These are phyloP conservation scores for Dendrolimus kikuchii DNA, from an alignment of 1,140 invertebrate species.

Conservation along the genomic window DNA sequence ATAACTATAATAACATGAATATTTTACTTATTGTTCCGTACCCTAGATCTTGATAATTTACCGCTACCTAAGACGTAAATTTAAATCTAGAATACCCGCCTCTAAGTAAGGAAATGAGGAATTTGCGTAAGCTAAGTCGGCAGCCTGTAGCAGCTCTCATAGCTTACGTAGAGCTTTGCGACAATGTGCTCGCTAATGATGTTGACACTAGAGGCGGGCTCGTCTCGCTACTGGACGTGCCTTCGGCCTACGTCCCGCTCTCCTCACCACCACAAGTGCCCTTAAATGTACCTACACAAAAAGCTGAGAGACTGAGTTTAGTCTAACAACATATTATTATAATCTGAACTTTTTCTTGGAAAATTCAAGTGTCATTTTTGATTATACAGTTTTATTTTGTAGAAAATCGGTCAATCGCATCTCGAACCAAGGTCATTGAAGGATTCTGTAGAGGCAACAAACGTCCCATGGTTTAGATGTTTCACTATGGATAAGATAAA, in stretches of 20 bases:
- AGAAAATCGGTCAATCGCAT: too few relatives aligned
- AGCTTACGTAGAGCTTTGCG: constrained; percentile 19
- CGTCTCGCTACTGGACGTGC: constrained; percentile 15
- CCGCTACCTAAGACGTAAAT: too few relatives aligned
- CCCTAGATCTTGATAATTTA: too few relatives aligned
- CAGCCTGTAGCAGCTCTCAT: constrained; percentile 28
- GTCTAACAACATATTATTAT: constrained; percentile 18
- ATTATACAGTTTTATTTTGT: too few relatives aligned
- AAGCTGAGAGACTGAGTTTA: constrained; percentile 21
- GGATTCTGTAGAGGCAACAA: too few relatives aligned
- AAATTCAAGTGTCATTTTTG: neutral
- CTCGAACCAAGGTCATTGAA: too few relatives aligned
- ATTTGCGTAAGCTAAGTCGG: constrained; percentile 12
- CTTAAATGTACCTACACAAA: constrained; percentile 20
- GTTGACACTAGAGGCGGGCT: constrained; percentile 55
- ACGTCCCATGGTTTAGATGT: too few relatives aligned
- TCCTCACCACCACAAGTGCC: constrained; percentile 20
- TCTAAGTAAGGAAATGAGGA: constrained; percentile 9
- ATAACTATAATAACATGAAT: too few relatives aligned
- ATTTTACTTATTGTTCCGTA: too few relatives aligned
- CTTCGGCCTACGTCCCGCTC: constrained; percentile 11
- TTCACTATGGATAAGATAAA: too few relatives aligned
- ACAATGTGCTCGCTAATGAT: constrained; percentile 53
- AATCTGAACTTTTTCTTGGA: constrained; percentile 9
- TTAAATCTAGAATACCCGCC: neutral